Base-by-base conservation (phyloP, 2,888 invertebrate species). In the Escarpia spicata region DNA sequence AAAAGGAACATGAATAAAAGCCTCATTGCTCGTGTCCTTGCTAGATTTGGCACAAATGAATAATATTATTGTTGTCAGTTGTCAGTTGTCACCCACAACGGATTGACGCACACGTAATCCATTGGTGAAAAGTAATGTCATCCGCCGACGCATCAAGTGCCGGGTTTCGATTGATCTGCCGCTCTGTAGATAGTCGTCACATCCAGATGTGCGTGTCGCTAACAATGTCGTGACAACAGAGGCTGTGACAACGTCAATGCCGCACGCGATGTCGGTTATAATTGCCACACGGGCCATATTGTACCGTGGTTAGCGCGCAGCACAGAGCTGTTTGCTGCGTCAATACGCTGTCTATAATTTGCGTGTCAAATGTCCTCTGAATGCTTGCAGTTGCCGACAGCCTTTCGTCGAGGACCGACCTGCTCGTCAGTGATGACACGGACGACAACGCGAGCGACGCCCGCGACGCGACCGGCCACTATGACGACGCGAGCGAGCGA, bases 161-260 rank as follows among this genome's bases (percentile, higher is more conserved):
- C 6, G 4, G 75, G 75, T 75, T 75, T 75, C 75, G 75, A 75
- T 75, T 75, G 75, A 75, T 75, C n/a, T 4, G 26, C 75, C n/a
- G 75, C 75, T 75, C 75, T 75, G 3, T 75, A n/a, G 75, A 26
- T 75, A n/a, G 19, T 75, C n/a, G 75, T 75, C 26, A 26, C 75
- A 75, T 75, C 75, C 75, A 3, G 75, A 26, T 26, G 6, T 15
- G 2, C 75, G 75, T n/a, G 4, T 75, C n/a, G n/a, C 75, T 75
- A 75, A 75, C 75, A 75, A 75, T 75, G 75, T 75, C 75, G 75
- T 75, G 75, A 75, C 75, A 75, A 75, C 75, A 75, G n/a, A 6
- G 75, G 26, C n/a, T 4, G 75, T 75, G 75, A 75, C 75, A 26
- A 75, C 26, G 75, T n/a, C 75, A 75, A 26, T 26, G 3, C 75